A percentile compares a stretch with the other conserved stretches of the same genome.
These are phyloP conservation scores for Hiodon alosoides DNA, from an alignment of 2,113 vertebrate genomes.

Conservation along the genomic window DNA sequence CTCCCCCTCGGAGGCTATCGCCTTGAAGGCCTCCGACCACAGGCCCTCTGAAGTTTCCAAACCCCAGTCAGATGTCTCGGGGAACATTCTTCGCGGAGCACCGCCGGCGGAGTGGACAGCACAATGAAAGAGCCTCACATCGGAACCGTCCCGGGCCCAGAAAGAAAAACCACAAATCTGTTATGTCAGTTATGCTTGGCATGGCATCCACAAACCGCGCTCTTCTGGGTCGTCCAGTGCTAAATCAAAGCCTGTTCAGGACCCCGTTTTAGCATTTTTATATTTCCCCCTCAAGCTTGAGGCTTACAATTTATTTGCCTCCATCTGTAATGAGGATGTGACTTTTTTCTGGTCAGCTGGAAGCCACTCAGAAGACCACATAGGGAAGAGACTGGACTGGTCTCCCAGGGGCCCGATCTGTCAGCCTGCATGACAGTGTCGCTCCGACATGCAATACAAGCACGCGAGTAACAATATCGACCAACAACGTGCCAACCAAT, in stretches of 20 bases:
- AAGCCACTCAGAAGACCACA: conserved; percentile 12
- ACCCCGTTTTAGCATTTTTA: conserved; percentile 35
- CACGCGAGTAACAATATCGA: conserved; percentile 14
- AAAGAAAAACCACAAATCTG: conserved; percentile 22
- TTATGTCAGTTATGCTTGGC: conserved; percentile 33
- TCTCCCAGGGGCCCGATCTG: conserved; percentile 15
- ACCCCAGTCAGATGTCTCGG: conserved; percentile 1
- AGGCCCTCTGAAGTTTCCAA: not conserved
- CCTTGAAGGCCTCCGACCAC: not conserved
- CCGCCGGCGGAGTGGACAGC: not conserved
- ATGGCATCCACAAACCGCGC: conserved; percentile 25
- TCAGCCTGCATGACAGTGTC: conserved; percentile 8
- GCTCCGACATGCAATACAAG: conserved; percentile 4
- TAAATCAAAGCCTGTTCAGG: conserved; percentile 40
- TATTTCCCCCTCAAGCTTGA: conserved; percentile 28
- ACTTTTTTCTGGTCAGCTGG: conserved; percentile 30
- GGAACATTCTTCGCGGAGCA: not conserved
- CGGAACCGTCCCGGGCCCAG: conserved; percentile 1
- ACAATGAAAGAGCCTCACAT: conserved; percentile 19
- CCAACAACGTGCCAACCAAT: conserved; percentile 7
- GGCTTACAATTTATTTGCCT: conserved; percentile 20
- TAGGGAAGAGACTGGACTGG: not conserved
- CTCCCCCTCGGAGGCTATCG: not conserved
- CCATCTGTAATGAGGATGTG: conserved; percentile 11
- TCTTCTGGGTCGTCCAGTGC: conserved; percentile 28